Conservation (phyloP, 2,113 vertebrate species). For the Machaerirhynchus nigripectus region DNA sequence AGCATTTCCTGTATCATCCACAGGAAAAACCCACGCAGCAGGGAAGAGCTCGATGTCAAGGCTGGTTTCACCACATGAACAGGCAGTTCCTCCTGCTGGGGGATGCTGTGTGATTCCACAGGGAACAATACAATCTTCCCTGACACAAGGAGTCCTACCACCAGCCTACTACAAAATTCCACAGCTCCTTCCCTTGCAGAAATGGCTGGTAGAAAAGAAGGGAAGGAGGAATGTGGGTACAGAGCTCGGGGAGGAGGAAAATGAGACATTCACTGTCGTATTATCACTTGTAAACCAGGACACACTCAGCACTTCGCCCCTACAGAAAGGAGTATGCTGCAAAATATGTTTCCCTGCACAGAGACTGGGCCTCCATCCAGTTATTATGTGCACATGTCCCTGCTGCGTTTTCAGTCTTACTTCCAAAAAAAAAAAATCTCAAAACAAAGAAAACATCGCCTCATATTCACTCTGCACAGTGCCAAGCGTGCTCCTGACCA, state of each 20-base stretch:
- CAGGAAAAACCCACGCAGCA: constrained; percentile 36
- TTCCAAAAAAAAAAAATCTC: neutral
- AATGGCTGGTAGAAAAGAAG: neutral
- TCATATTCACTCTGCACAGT: neutral
- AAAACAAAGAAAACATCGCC: constrained; percentile 18
- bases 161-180: neutral
- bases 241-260: neutral
- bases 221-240: neutral
- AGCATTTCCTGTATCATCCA: constrained; percentile 27
- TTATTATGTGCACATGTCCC: constrained; percentile 11
- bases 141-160: neutral
- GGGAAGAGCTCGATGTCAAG: constrained; percentile 26
- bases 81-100: constrained; percentile 2
- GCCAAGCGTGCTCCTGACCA: neutral
- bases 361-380: constrained; percentile 32
- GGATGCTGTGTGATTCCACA: neutral
- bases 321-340: neutral
- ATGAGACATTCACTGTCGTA: neutral
- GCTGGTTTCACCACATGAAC: neutral
- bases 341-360: neutral
- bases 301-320: neutral
- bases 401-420: neutral
- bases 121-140: neutral
- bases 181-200: neutral
- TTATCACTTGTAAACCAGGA: neutral